Evolutionary conservation across 2,113 vertebrate species (phyloP).

Genomic region (Uropsilus gracilis): DNA sequence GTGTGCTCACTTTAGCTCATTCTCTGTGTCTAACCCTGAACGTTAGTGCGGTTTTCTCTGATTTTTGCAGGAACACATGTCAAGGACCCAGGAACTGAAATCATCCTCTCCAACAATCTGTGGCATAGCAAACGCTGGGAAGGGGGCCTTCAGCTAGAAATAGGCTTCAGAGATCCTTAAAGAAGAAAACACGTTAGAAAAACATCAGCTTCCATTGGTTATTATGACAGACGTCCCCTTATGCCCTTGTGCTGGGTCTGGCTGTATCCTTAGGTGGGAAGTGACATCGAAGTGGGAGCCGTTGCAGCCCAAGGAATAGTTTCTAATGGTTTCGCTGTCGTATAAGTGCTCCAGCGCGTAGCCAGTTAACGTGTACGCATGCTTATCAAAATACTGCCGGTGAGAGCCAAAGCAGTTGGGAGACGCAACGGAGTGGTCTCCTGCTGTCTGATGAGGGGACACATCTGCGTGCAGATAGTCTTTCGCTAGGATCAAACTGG

Average conservation of each 20-base stretch:
- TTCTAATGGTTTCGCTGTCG: constrained; percentile 93
- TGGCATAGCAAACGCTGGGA: constrained; percentile 83
- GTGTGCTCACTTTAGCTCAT: constrained; percentile 60
- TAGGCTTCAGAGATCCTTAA: constrained; percentile 83
- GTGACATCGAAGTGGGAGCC: constrained; percentile 94
- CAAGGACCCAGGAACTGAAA: constrained; percentile 74
- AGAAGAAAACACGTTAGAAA: constrained; percentile 80
- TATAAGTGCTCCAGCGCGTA: constrained; percentile 97
- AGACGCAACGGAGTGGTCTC: constrained; percentile 88
- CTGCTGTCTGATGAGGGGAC: constrained; percentile 89
- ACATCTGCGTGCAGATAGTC: constrained; percentile 93
- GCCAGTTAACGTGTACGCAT: constrained; percentile 94
- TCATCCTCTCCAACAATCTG: constrained; percentile 84
- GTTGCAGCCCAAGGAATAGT: constrained; percentile 93
- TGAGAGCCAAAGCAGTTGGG: constrained; percentile 92
- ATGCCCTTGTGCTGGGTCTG: constrained; percentile 93
- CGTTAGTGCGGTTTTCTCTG: constrained; percentile 63
- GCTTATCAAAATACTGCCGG: constrained; percentile 95
- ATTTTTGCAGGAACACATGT: constrained; percentile 72
- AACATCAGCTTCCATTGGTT: constrained; percentile 96
- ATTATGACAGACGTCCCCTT: constrained; percentile 98
- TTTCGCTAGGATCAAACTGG: constrained; percentile 89
- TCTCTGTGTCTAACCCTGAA: constrained; percentile 71
- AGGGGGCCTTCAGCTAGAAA: constrained; percentile 84
- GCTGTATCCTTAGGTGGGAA: constrained; percentile 94